Percentiles rank a stretch among this genome's conserved stretches.
Conservation (phyloP, 2,113 vertebrate species). For the Epinephelus fuscoguttatus region DNA sequence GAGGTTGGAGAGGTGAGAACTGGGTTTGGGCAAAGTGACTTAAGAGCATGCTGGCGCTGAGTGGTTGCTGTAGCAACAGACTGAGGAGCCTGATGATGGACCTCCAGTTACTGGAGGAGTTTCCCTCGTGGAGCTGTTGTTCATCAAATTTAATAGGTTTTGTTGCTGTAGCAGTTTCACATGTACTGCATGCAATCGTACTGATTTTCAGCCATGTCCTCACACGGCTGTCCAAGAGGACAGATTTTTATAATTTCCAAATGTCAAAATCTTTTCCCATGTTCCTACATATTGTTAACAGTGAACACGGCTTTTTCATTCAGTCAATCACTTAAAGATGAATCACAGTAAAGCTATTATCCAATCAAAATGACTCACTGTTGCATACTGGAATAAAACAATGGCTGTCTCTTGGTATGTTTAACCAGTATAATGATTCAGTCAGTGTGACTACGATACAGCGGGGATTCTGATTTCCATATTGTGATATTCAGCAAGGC, state of each 20-base stretch:
- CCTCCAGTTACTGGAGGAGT: conserved; percentile 4
- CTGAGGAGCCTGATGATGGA: neutral
- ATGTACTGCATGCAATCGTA: neutral
- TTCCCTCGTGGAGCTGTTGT: neutral
- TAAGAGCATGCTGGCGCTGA: conserved; percentile 10
- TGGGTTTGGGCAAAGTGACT: neutral
- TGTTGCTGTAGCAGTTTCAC: neutral
- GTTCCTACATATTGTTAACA: neutral
- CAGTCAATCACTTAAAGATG: neutral
- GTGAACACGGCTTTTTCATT: neutral
- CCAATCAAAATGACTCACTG: neutral
- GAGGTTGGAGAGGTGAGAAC: neutral
- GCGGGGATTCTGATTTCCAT: neutral
- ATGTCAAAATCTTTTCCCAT: neutral
- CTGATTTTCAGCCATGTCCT: neutral
- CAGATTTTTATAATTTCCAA: neutral
- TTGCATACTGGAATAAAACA: neutral
- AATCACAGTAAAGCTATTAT: neutral
- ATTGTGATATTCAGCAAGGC: neutral
- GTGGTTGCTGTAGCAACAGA: conserved; percentile 48
- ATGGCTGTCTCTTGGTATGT: neutral
- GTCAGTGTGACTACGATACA: neutral
- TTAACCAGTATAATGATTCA: neutral
- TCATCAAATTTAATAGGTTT: neutral
- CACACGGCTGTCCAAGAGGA: neutral